phyloP scores from a whole-genome alignment of 2,888 invertebrate species.

The Phaedon cochleariae region DNA sequence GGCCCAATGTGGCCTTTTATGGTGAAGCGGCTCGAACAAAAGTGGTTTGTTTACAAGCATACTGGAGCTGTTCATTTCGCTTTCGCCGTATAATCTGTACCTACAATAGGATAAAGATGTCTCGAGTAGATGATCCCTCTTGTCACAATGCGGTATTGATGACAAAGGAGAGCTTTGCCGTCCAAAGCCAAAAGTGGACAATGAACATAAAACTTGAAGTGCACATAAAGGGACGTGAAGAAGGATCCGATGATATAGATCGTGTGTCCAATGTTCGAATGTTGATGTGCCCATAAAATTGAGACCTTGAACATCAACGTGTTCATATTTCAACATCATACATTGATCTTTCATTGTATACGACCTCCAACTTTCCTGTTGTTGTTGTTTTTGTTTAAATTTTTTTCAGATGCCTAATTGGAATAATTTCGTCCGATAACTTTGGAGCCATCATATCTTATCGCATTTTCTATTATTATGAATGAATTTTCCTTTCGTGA shows the following conservation, averaged over 20 bases:
- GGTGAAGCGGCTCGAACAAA: background rate
- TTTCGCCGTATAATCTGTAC: background rate
- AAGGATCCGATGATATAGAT: background rate
- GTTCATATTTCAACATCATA: no score
- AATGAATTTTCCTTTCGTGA: no score
- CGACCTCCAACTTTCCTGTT: no score
- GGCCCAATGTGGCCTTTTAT: background rate
- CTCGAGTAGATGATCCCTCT: background rate
- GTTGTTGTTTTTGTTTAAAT: no score
- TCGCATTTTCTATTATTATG: no score
- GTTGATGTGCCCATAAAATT: background rate
- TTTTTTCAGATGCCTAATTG: no score
- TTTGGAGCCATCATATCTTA: no score
- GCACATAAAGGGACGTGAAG: background rate
- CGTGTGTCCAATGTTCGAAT: background rate
- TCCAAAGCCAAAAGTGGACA: background rate
- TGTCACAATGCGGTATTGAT: constrained; percentile 1
- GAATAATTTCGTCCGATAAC: no score
- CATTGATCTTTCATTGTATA: no score
- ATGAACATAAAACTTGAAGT: background rate
- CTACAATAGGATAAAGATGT: background rate
- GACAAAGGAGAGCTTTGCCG: background rate
- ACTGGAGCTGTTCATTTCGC: background rate
- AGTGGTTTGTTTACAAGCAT: background rate
- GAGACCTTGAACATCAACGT: no score